These are phyloP conservation scores for Chaenocephalus aceratus DNA, from an alignment of 2,113 vertebrate species.

Conservation along the genomic window DNA sequence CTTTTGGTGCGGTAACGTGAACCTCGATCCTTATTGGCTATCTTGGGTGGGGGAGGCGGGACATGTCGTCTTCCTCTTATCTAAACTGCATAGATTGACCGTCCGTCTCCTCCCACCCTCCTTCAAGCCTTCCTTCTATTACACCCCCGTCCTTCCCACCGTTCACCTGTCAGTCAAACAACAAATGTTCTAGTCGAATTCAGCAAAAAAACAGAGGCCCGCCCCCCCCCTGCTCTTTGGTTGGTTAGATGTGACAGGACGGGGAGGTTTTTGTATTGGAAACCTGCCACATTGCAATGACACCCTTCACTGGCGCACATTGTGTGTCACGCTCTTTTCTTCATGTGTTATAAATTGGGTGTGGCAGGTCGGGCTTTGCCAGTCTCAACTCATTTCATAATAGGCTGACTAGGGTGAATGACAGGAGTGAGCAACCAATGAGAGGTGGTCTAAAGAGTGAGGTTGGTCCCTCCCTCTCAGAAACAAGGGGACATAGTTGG, in stretches of 20 bases:
- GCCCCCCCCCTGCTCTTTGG: conserved; percentile 52
- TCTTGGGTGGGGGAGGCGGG: conserved; percentile 50
- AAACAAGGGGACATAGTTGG: conserved; percentile 30
- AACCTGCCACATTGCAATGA: conserved; percentile 40
- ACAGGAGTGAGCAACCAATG: conserved; percentile 60
- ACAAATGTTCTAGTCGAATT: conserved; percentile 33
- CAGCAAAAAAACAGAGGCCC: conserved; percentile 29
- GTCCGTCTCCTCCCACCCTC: conserved; percentile 46
- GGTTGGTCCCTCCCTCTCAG: conserved; percentile 55
- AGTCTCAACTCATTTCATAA: background rate
- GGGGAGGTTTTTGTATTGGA: conserved; percentile 36
- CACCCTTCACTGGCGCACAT: background rate
- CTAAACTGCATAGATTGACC: conserved; percentile 85
- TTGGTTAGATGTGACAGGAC: conserved; percentile 47
- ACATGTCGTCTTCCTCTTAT: conserved; percentile 54
- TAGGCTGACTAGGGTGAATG: conserved; percentile 54
- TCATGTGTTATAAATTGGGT: background rate
- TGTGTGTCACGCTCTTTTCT: background rate
- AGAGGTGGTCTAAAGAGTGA: conserved; percentile 45
- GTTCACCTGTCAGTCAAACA: conserved; percentile 50
- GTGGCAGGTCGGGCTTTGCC: conserved; percentile 10
- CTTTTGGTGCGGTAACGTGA: background rate
- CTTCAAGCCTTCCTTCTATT: conserved; percentile 10
- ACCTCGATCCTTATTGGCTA: conserved; percentile 52
- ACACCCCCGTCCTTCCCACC: conserved; percentile 17